Percentiles rank a stretch among this genome's conserved stretches.
These are phyloP conservation scores for Caenorhabditis briggsae DNA, from an alignment of 1,140 invertebrate species.

Conservation along the genomic window DNA sequence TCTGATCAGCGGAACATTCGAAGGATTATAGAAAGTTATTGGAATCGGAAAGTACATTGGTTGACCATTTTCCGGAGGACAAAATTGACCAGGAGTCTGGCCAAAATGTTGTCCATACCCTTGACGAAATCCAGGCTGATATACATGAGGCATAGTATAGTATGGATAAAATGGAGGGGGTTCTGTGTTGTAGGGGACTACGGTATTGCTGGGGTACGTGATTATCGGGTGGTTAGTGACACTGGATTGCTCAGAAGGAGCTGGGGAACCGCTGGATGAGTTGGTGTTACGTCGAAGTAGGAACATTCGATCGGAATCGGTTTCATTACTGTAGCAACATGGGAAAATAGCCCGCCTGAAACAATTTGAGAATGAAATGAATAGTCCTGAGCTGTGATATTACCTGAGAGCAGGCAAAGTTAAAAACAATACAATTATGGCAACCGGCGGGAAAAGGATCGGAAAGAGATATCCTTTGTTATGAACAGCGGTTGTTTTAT, in stretches of 20 bases:
- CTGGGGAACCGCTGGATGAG: not conserved
- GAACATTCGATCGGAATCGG: not conserved
- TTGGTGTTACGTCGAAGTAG: not conserved
- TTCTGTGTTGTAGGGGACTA: not conserved
- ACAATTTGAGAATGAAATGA: not conserved
- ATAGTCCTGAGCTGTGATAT: not conserved
- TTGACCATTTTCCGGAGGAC: not conserved
- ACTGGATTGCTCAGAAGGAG: not conserved
- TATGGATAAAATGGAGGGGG: not conserved
- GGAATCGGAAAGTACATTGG: slow-evolving; percentile 9
- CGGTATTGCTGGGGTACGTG: not conserved
- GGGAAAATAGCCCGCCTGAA: slow-evolving; percentile 12
- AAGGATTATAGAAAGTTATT: slow-evolving; percentile 17
- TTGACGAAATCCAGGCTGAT: not conserved
- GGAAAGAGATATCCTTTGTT: slow-evolving; percentile 20
- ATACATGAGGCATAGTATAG: not conserved
- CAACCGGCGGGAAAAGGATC: not conserved
- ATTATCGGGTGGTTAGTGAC: not conserved
- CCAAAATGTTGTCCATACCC: not conserved
- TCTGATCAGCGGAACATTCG: not conserved
- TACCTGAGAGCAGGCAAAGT: not conserved
- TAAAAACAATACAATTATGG: not conserved
- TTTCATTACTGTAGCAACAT: not conserved
- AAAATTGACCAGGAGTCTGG: not conserved
- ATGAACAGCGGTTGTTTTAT: not conserved